Evolutionary conservation across 2,888 invertebrate species (phyloP), one percentile per base, ranked within the genome.

Genomic region (Cactoblastis cactorum): DNA sequence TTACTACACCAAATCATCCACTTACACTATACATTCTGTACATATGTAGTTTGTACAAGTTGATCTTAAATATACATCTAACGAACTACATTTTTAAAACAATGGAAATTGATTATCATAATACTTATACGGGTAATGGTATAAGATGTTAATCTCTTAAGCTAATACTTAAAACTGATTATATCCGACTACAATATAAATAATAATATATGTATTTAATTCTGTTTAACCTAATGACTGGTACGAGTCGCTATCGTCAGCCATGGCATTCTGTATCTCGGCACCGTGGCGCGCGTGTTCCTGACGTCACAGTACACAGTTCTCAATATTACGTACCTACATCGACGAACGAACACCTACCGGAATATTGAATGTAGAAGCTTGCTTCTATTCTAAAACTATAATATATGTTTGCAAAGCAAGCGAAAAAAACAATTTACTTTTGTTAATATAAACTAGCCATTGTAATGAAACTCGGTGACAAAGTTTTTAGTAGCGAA

Each of bases 71-170:
- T 63, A 64, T 75, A 75, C 67, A 63, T 64, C 83, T 83, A 83
- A 77, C 65, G 71, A 74, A 71, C 76, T 80, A 81, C 55, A 61
- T 6, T 69, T 78, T 43, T 82, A 71, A 75, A 82, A 83, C 83
- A 83, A 84, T 86, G 86, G 86, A 86, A 87, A 88, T 80, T 81
- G 73, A 83, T 83, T 82, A 84, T 85, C 82, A 77, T 85, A 85
- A 83, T 86, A 85, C 86, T 87, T 86, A 87, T 81, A 84, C 80
- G 65, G 78, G 75, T 81, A 85, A 79, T 80, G 82, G 83, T 87
- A 83, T 83, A 84, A 85, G 86, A 81, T 64, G 77, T 81, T 77
- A 83, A 83, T 83, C 77, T 81, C 82, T 84, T 86, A 86, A 19
- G 46, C 77, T 81, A 80, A 74, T 71, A 77, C 80, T 80, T 83